phyloP scores from a whole-genome alignment of 2,113 vertebrate species.

The Tringa solitaria region DNA sequence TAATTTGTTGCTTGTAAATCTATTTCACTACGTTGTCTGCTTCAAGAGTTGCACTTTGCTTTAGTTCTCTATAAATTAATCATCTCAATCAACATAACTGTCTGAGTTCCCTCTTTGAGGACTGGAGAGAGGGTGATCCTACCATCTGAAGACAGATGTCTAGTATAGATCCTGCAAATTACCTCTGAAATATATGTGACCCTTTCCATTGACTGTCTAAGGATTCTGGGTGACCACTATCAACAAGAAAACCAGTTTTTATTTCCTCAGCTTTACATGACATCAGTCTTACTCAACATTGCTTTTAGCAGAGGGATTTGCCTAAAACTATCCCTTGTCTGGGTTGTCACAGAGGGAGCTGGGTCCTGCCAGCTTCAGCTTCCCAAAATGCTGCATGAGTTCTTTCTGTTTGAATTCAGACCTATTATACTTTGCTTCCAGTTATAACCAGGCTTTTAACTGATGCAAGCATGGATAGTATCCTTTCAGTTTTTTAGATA shows the following conservation, averaged over 20 bases:
- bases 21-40: neutral
- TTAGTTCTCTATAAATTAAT: neutral
- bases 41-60: neutral
- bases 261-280: neutral
- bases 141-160: neutral
- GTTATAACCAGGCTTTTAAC: neutral
- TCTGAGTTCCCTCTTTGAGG: neutral
- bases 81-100: neutral
- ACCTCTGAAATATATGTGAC: neutral
- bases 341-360: no score
- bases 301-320: neutral
- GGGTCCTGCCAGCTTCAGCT: neutral
- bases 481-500: neutral
- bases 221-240: neutral
- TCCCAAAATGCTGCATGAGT: neutral
- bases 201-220: neutral
- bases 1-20: neutral
- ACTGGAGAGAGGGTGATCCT: neutral
- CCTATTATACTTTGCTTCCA: neutral
- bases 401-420: neutral
- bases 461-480: neutral
- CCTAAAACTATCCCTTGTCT: neutral
- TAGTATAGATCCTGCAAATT: neutral
- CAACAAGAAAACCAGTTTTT: neutral
- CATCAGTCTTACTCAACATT: neutral